Evolutionary conservation across 2,113 vertebrate genomes (phyloP).

Genomic region (Pachycephala philippinensis): DNA sequence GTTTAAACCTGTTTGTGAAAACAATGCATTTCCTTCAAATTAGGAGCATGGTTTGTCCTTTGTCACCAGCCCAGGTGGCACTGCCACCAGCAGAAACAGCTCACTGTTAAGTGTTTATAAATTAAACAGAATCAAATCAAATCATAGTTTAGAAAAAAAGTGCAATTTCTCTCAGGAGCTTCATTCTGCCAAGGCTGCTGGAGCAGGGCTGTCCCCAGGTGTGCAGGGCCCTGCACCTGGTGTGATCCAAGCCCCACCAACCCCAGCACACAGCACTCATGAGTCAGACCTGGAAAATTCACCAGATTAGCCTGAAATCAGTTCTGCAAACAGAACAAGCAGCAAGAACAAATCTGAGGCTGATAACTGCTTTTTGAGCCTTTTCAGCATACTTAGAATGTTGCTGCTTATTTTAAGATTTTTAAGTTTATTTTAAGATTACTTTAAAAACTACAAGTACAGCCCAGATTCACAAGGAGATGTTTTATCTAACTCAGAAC

Average conservation of each 20-base stretch:
- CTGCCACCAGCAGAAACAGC: not conserved
- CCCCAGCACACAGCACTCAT: not conserved
- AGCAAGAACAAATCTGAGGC: not conserved
- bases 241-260: not conserved
- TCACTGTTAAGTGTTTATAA: not conserved
- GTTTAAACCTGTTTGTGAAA: not conserved
- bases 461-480: not conserved
- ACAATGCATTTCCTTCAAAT: not conserved
- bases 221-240: not conserved
- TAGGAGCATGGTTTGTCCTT: not conserved
- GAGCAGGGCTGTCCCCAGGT: not conserved
- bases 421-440: slow-evolving; percentile 36
- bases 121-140: not conserved
- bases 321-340: not conserved
- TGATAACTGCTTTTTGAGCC: not conserved
- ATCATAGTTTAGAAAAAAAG: not conserved
- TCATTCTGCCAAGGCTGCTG: not conserved
- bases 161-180: not conserved
- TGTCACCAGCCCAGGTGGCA: not conserved
- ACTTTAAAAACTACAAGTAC: not conserved
- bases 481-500: not conserved
- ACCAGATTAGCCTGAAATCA: not conserved
- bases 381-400: not conserved
- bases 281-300: not conserved
- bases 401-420: slow-evolving; percentile 2